Base-by-base conservation (phyloP, 1,140 invertebrate species). In the Pantala flavescens region DNA sequence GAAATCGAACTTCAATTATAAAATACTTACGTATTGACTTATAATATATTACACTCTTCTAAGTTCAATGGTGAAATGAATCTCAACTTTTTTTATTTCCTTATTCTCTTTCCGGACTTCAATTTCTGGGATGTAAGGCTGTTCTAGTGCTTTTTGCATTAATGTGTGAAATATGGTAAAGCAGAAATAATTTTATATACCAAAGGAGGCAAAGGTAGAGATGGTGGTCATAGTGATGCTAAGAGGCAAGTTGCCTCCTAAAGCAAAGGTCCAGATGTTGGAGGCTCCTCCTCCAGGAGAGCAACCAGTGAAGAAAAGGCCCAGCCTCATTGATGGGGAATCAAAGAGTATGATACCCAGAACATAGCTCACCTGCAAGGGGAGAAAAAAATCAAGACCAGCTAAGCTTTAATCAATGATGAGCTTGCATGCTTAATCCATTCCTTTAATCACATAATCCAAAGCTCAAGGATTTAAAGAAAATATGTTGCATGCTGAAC, bases 221-320 rank as follows among this genome's bases (percentile, higher is more conserved):
- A 98, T 86, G 24, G 94, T 91, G 0, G 96, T 98, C 94, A 98
- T 96, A 9, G 95, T 91, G 73, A 98, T 88, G 0, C 93, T 96
- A 9, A 98, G 85, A 84, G 95, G 90, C 0, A 97, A 85, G 84
- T 97, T 97, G 9, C 93, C 96, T 43, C 89, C 91, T 0, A 98
- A 82, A 42, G 96, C 86, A 75, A 93, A 88, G 0, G 94, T 93
- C 94, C 96, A 98, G 78, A 97, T 95, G 81, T 98, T 98, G n/a
- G 94, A 97, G 14, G 95, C 93, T 0, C 95, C 95, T 0, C 96
- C 96, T 42, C 92, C 95, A 19, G 96, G 96, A 74, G 92, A 90
- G 71, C 95, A 92, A 0, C 95, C 96, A 2, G 93, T 93, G 78
- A 96, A 93, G 83, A 98, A 98, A 80, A 98, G 86, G 0, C 96